Evolutionary conservation across 2,113 vertebrate species (phyloP).

Genomic region (Fulmarus glacialis): DNA sequence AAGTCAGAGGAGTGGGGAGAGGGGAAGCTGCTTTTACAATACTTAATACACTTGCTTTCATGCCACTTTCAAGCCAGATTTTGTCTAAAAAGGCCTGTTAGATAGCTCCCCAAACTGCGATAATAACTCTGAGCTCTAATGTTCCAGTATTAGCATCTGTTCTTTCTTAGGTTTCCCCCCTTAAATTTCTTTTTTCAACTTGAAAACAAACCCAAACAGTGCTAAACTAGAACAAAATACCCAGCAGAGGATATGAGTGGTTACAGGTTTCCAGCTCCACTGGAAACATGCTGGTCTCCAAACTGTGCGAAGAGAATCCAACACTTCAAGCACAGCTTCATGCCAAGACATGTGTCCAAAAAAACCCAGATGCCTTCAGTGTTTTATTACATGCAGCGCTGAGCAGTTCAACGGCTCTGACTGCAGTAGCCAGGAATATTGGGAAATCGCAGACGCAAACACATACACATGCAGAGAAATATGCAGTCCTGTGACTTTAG

Average conservation of each 20-base stretch:
- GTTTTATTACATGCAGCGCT: slow-evolving; percentile 64
- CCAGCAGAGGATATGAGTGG: slow-evolving; percentile 62
- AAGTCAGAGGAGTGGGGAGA: background rate
- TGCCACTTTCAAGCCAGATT: slow-evolving; percentile 30
- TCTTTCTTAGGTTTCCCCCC: slow-evolving; percentile 50
- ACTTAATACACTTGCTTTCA: slow-evolving; percentile 21
- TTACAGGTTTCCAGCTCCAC: slow-evolving; percentile 67
- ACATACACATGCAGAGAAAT: slow-evolving; percentile 31
- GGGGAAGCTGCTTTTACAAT: background rate
- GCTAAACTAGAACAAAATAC: slow-evolving; percentile 59
- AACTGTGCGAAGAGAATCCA: slow-evolving; percentile 61
- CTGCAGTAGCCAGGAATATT: slow-evolving; percentile 60
- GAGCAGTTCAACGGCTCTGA: slow-evolving; percentile 47
- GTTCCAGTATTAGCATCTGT: slow-evolving; percentile 48
- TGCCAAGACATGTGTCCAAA: slow-evolving; percentile 70
- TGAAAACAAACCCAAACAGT: slow-evolving; percentile 61
- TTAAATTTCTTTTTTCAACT: slow-evolving; percentile 28
- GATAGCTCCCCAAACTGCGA: slow-evolving; percentile 24
- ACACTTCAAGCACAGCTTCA: slow-evolving; percentile 44
- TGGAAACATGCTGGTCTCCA: slow-evolving; percentile 65
- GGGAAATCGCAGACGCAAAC: slow-evolving; percentile 59
- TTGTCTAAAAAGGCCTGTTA: background rate
- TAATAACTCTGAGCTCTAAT: slow-evolving; percentile 18
- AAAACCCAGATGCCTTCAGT: slow-evolving; percentile 73
- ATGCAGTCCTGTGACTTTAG: slow-evolving; percentile 39